Base-by-base conservation (phyloP, 1,140 invertebrate genomes). In the Papilio machaon region DNA sequence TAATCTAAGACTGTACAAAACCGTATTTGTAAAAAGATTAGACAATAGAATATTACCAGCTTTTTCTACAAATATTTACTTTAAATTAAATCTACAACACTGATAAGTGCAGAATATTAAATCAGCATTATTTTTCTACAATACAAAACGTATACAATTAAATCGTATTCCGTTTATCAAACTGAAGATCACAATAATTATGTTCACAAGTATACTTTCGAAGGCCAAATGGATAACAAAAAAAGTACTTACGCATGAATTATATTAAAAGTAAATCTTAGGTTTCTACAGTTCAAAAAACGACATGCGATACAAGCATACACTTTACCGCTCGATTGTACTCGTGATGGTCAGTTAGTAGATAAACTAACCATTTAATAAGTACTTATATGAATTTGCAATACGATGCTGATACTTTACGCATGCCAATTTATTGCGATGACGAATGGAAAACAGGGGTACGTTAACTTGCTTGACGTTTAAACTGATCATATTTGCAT, bases 181-280 rank as follows among this genome's bases (percentile, higher is more conserved):
- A 67, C 10, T 30, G 11, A 13, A 67, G 23, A 30, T 67, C 11
- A 23, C 23, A 35, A 67, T 35, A 67, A 7, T 70, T 67, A 35
- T 67, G 64, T 35, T 70, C 64, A 35, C 30, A 70, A 70, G 30
- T 70, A 23, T 35, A 70, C 64, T 38, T 70, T 67, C 60, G 35
- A 64, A 30, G 11, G 11, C 64, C 30, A 70, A 70, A 70, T 70
- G 64, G 60, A 10, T 64, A 17, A 38, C 15, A 70, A 70, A 30
- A 60, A 60, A 60, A 70, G 64, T 70, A 67, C 64, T 67, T 35
- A 35, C 60, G 23, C 64, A 38, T 70, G 64, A 67, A 67, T 67
- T 4, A 70, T 35, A 70, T 15, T 70, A 35, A 70, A 70, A 70
- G 64, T 30, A 67, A 67, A 35, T 67, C 30, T 35, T 67, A 15